Conservation (phyloP, 2,113 vertebrate species). For the Ammospiza nelsoni region DNA sequence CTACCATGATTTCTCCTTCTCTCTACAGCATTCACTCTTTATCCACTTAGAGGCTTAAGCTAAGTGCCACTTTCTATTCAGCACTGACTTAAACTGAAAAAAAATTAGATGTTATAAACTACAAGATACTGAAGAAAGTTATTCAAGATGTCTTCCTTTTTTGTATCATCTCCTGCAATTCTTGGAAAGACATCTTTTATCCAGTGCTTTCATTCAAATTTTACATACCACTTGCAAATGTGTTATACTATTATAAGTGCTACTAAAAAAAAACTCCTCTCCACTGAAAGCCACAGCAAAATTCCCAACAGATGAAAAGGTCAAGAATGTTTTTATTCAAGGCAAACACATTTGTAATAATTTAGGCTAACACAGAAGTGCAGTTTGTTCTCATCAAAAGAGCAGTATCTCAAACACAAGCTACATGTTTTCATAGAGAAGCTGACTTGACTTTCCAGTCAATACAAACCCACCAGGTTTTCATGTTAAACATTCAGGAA, state of each 20-base stretch:
- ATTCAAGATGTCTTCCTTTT: neutral
- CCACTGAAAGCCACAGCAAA: neutral
- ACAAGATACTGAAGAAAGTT: slow-evolving; percentile 49
- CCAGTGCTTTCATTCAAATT: neutral
- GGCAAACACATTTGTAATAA: neutral
- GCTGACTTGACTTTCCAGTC: neutral
- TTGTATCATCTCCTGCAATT: neutral
- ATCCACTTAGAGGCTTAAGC: slow-evolving; percentile 1
- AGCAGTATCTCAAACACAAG: neutral
- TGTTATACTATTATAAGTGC: neutral
- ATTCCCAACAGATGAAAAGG: slow-evolving; percentile 20
- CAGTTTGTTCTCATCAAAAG: neutral
- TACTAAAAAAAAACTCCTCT: neutral
- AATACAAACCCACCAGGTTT: neutral
- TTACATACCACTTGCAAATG: neutral
- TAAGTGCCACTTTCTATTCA: slow-evolving; percentile 8
- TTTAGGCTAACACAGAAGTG: neutral
- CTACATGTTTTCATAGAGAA: neutral
- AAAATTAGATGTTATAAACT: neutral
- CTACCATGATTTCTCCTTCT: neutral
- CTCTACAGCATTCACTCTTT: neutral
- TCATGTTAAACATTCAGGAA: neutral
- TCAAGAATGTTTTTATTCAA: neutral
- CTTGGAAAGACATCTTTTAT: neutral
- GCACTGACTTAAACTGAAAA: neutral